Conservation (phyloP, 2,113 vertebrate genomes). For the Alectura lathami region DNA sequence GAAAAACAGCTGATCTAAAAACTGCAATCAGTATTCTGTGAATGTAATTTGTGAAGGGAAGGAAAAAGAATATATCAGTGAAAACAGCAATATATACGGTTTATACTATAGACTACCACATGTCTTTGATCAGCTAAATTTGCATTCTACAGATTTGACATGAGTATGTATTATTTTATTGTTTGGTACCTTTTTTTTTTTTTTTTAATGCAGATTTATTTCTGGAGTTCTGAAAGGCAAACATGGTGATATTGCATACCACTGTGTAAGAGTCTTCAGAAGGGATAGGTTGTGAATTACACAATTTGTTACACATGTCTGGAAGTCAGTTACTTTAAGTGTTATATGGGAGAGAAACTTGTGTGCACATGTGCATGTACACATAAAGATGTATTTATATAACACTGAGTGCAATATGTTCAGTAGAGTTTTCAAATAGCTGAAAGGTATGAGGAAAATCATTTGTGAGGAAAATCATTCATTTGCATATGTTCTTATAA, state of each 20-base stretch:
- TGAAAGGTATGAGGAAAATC: neutral
- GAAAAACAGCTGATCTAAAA: neutral
- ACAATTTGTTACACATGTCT: neutral
- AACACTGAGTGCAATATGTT: neutral
- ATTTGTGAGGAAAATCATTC: neutral
- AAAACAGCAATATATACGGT: neutral
- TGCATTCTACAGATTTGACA: neutral
- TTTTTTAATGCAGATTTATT: neutral
- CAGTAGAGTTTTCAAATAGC: neutral
- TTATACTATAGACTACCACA: neutral
- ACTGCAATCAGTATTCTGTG: neutral
- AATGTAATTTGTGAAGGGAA: neutral
- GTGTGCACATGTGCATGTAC: too few relatives aligned
- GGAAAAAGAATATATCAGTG: neutral
- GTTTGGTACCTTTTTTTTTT: neutral
- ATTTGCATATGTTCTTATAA: neutral
- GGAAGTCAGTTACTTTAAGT: neutral
- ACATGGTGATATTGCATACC: neutral
- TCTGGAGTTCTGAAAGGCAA: neutral
- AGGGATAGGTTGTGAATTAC: neutral
- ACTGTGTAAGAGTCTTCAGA: neutral
- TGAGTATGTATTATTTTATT: neutral
- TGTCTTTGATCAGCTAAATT: neutral
- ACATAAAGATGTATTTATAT: rapidly evolving
- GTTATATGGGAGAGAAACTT: neutral